Base-by-base conservation (phyloP, 1,140 invertebrate genomes). In the Drosophila melanogaster region DNA sequence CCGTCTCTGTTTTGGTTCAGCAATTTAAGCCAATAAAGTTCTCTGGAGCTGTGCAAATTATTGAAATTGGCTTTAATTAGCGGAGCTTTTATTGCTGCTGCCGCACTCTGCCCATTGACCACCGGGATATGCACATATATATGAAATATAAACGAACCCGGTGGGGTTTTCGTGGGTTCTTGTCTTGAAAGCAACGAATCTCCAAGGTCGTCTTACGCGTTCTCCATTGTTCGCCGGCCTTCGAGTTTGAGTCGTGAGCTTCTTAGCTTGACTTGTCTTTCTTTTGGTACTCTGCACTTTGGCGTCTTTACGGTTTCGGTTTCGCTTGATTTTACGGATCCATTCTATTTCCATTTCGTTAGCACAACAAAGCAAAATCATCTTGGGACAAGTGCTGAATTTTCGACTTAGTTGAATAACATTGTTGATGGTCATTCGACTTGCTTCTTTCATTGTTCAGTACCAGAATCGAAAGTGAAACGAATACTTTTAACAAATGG, bases 31-130 rank as follows among this genome's bases (percentile, higher is more conserved):
- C 83, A 87, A 87, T 87, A 87, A 87, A 87, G 65, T 55, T 56
- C 54, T 75, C 40, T 24, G 43, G 55, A 66, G 70, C 69, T 76
- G 64, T 71, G 83, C 79, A 61, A 86, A 79, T 86, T 86, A 86
- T 87, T 87, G 79, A 87, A 86, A 86, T 86, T 87, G 83, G 75
- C 84, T 64, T 86, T 86, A 86, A 86, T 86, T 87, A 83, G 83
- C 76, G 83, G 71, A 73, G 81, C 83, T 87, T 86, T 86, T 86
- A 87, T 86, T 79, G 83, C 83, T 33, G 47, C 77, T 67, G 64
- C 64, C 64, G 51, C 64, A 64, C 64, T 70, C 66, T 56, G 66
- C 14, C 50, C 66, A 70, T 69, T 70, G 66, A 44, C 43, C 59
- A 40, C 11, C 8, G 30, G 19, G 11, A 38, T 35, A 19, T 19